Evolutionary conservation across 1,140 invertebrate species (phyloP).

Genomic region (Caenorhabditis briggsae): DNA sequence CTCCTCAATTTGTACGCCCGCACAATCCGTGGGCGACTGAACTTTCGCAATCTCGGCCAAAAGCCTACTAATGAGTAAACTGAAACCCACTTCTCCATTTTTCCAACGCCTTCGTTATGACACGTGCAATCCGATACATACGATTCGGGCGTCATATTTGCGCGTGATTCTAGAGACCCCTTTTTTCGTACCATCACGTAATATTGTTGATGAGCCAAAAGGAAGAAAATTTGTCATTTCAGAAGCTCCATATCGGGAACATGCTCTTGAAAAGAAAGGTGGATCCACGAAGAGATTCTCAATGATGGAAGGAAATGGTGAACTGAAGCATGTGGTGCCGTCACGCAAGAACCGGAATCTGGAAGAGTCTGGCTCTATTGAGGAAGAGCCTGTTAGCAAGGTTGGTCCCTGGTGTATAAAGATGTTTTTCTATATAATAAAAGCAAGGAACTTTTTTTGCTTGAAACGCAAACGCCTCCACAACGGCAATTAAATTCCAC

Average conservation of each 20-base stretch:
- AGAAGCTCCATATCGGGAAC: slow-evolving; percentile 35
- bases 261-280: slow-evolving; percentile 22
- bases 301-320: slow-evolving; percentile 60
- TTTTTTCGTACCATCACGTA: slow-evolving; percentile 5
- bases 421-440: slow-evolving; percentile 67
- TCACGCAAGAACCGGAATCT: slow-evolving; percentile 50
- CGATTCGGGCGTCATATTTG: slow-evolving; percentile 34
- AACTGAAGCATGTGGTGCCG: slow-evolving; percentile 44
- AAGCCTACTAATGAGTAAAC: slow-evolving; percentile 35
- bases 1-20: slow-evolving; percentile 11
- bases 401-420: slow-evolving; percentile 70
- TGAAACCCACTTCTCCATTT: neutral
- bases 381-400: slow-evolving; percentile 69
- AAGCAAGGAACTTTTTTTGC: no score
- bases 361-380: slow-evolving; percentile 29
- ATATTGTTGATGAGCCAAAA: neutral
- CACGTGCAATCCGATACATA: slow-evolving; percentile 39
- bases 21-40: slow-evolving; percentile 18
- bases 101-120: slow-evolving; percentile 42
- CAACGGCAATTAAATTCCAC: slow-evolving; percentile 68
- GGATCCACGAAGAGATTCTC: slow-evolving; percentile 61
- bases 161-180: neutral
- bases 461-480: slow-evolving; percentile 30
- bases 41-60: neutral
- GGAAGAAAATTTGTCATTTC: neutral